Base-by-base conservation (phyloP, 2,888 invertebrate species). In the Andrena marginata region DNA sequence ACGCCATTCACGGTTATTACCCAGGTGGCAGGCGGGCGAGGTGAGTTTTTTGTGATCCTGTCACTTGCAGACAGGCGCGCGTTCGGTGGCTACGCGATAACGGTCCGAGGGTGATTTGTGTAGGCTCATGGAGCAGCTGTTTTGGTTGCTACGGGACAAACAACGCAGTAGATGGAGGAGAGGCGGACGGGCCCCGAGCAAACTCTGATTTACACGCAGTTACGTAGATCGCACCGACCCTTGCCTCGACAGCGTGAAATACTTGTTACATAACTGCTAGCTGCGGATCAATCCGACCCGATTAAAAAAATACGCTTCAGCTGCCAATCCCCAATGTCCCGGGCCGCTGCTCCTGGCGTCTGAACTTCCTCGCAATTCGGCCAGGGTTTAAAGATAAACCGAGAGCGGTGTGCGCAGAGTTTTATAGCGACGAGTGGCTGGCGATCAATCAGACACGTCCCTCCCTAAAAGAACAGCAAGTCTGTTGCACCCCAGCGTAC, bases 101-200 rank as follows among this genome's bases (percentile, higher is more conserved):
- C 73, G 82, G 78, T 79, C 70, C 82, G 69, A 67, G 82, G 42
- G 78, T 87, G 89, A 90, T 90, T 90, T 88, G 87, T 85, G 87
- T 77, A 70, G 86, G 77, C 87, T 23, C 85, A 88, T 85, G 83
- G 84, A 80, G 84, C 86, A 84, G 86, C 83, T 86, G 89, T 87
- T 89, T 83, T 80, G 85, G 77, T 80, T 42, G 72, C 51, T 54
- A 42, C 62, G 62, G 59, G 54, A 67, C 67, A 63, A 69, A 73
- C 67, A 69, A 65, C 68, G 49, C 29, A 48, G 56, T 69, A 33
- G 31, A 69, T 64, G 49, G 54, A 29, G 60, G 68, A 42, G 62
- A 54, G 20, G 26, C 62, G 13, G 6, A 54, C 42, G 10, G 8
- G 8, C 10, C 8, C 26, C 23, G 23, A 13, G 69, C 31, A 51